Evolutionary conservation across 2,888 invertebrate species (phyloP).

Genomic region (Ptychoptera contaminata): DNA sequence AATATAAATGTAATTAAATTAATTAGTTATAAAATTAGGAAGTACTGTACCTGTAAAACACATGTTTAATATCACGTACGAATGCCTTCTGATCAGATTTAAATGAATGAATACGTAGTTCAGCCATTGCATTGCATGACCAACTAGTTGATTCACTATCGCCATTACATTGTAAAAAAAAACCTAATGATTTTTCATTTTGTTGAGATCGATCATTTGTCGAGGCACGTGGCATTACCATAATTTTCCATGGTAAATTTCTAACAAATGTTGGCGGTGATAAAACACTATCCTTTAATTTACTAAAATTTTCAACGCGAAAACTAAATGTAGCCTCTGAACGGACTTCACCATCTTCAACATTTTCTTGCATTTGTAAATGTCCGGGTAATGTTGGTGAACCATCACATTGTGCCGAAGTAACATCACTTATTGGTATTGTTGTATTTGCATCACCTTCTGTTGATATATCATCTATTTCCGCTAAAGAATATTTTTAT

Average conservation of each 20-base stretch:
- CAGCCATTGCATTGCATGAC: constrained; percentile 92
- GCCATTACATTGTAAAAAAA: constrained; percentile 88
- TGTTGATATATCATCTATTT: constrained; percentile 7
- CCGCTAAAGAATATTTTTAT: too few species aligned
- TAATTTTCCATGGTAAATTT: constrained; percentile 95
- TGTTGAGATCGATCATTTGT: constrained; percentile 12
- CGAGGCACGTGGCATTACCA: constrained; percentile 76
- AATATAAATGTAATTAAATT: too few species aligned
- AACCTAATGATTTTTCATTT: constrained; percentile 44
- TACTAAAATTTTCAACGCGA: constrained; percentile 72
- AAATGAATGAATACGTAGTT: constrained; percentile 72
- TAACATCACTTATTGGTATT: constrained; percentile 6
- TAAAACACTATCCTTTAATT: constrained; percentile 64
- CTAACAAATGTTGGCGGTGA: constrained; percentile 85
- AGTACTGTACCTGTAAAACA: constrained; percentile 89
- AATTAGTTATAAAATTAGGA: constrained; percentile 63
- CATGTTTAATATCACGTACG: constrained; percentile 83
- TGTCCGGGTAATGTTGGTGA: constrained; percentile 6
- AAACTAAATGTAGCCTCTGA: constrained; percentile 84
- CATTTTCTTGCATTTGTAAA: constrained; percentile 32
- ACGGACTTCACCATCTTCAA: constrained; percentile 74
- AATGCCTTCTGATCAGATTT: constrained; percentile 77
- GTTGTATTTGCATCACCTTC: constrained; percentile 13
- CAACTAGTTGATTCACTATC: constrained; percentile 93
- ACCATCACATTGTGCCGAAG: constrained; percentile 9